Base-by-base conservation (phyloP, 2,888 invertebrate species). In the Ormyrus rosae region DNA sequence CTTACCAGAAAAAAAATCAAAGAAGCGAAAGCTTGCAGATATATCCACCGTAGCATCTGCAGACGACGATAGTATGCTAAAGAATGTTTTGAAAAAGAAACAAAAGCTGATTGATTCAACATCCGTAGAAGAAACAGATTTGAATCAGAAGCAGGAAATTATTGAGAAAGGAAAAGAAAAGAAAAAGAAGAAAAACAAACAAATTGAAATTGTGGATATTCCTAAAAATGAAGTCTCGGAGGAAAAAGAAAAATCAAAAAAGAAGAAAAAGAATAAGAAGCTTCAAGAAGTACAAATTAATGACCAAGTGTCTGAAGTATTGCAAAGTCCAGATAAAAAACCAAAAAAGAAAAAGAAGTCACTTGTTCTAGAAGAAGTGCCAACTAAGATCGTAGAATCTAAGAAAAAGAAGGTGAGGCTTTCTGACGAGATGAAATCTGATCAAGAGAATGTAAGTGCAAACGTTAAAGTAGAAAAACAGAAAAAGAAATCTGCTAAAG, bases 11-110 rank as follows among this genome's bases (percentile, higher is more conserved):
- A 83, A 83, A n/a, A 83, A 82, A 60, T 78, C 83, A 5, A 85
- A 86, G 65, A 86, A 84, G 71, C 83, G 83, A n/a, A 86, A 85
- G 45, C 71, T 79, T 6, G 63, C 75, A 2, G 83, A 84, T 11
- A 55, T 77, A 9, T 81, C 83, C 1, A n/a, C 65, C 6, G 46
- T 60, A 7, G 48, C 13, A 1, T 78, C 76, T 0, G 0, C 65
- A 8, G 72, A 78, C 7, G 80, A 83, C 0, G 81, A 82, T 2
- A 81, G 75, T 6, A 45, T 76, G 9, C 2, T 78, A 10, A 65
- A 56, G 3, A 3, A 10, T 9, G 45, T 19, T 34, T 34, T 34
- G 3, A 71, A n/a, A 48, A 82, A 81, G 34, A 68, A 74, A 7
- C 75, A 72, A 11, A 81, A 83, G 55, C 56, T 74, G 61, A 69